Percentiles rank a stretch among this genome's conserved stretches.
phyloP scores from a whole-genome alignment of 1,140 invertebrate genomes.

The Philotrypesis tridentata region DNA sequence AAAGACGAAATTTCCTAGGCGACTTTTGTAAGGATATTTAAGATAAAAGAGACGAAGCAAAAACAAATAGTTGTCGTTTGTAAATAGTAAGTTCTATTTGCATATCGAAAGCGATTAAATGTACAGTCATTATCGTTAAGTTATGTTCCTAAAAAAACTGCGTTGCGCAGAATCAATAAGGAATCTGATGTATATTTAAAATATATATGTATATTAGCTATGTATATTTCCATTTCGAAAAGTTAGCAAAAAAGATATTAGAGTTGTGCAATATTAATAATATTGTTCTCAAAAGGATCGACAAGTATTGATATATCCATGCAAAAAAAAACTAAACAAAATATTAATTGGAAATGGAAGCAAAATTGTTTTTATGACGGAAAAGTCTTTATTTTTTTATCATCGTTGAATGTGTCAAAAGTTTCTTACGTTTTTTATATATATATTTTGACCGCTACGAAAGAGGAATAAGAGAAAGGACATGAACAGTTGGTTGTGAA shows the following conservation, averaged over 20 bases:
- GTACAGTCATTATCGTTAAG: constrained; percentile 50
- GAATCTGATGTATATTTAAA: constrained; percentile 35
- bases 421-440: constrained; percentile 24
- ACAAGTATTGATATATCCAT: constrained; percentile 7
- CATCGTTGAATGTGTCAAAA: constrained; percentile 22
- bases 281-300: constrained; percentile 38
- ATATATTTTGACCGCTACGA: constrained; percentile 3
- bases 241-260: constrained; percentile 28
- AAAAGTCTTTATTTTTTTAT: constrained; percentile 45
- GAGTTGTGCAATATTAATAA: constrained; percentile 43
- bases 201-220: constrained; percentile 39
- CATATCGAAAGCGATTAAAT: constrained; percentile 45
- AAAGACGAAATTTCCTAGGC: constrained; percentile 7
- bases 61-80: constrained; percentile 31
- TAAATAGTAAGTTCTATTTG: constrained; percentile 51
- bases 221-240: constrained; percentile 38
- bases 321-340: neutral
- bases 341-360: neutral
- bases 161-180: constrained; percentile 33
- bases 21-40: constrained; percentile 39
- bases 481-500: neutral
- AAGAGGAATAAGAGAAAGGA: constrained; percentile 5
- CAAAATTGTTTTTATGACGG: constrained; percentile 35
- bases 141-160: constrained; percentile 47
- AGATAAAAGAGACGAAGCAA: constrained; percentile 9